These are phyloP conservation scores for Tyto alba DNA, from an alignment of 2,113 vertebrate genomes.

Conservation along the genomic window DNA sequence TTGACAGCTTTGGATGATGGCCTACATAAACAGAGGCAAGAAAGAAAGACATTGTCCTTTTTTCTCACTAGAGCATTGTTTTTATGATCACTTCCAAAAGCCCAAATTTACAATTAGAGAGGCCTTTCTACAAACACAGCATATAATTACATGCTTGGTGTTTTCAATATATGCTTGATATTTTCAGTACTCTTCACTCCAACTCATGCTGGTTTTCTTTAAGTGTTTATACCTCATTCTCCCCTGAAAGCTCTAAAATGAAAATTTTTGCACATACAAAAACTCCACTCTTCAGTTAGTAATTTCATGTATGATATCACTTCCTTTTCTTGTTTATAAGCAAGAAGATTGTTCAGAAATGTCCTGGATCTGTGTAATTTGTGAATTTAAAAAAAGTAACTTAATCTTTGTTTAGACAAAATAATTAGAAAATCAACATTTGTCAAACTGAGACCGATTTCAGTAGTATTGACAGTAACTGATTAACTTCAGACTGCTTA, in stretches of 20 bases:
- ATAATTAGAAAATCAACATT: conserved; percentile 27
- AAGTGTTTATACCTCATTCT: background rate
- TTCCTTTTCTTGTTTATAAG: conserved; percentile 57
- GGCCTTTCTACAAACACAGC: background rate
- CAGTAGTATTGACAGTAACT: conserved; percentile 9
- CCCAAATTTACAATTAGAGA: background rate
- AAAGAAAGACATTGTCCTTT: conserved; percentile 11
- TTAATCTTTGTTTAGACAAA: conserved; percentile 15
- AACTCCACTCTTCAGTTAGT: background rate
- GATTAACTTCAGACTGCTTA: conserved; percentile 26
- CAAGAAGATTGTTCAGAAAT: conserved; percentile 16
- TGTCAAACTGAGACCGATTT: conserved; percentile 41
- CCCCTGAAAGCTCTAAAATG: background rate
- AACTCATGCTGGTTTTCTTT: background rate
- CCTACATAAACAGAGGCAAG: conserved; percentile 47
- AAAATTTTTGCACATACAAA: background rate
- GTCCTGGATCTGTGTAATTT: background rate
- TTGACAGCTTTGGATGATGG: conserved; percentile 50
- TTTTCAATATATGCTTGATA: background rate
- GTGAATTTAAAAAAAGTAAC: background rate
- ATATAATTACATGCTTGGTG: background rate
- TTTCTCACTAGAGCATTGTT: conserved; percentile 3
- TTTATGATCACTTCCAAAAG: background rate
- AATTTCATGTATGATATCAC: conserved; percentile 26
- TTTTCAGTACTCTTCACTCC: background rate